These are phyloP conservation scores for Callimorpha dominula DNA, from an alignment of 2,888 invertebrate genomes.

Conservation along the genomic window DNA sequence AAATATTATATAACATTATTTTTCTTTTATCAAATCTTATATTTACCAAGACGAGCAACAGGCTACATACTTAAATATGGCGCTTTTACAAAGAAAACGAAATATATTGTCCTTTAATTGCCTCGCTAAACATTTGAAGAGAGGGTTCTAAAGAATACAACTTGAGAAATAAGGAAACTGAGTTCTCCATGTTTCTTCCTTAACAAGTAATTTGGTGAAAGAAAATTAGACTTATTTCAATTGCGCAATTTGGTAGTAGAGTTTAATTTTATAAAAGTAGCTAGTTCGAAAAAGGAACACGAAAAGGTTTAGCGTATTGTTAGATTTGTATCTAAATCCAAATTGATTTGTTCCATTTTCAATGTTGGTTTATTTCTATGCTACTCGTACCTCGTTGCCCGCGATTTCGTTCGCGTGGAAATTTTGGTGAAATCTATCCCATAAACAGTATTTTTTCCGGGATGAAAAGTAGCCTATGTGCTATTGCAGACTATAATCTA, in stretches of 20 bases:
- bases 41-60: slow-evolving; percentile 4
- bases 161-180: slow-evolving; percentile 33
- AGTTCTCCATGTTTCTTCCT: slow-evolving; percentile 23
- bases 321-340: too few relatives aligned
- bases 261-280: background rate
- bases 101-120: slow-evolving; percentile 52
- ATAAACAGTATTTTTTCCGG: too few relatives aligned
- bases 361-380: background rate
- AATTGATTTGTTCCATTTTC: background rate
- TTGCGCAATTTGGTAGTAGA: background rate
- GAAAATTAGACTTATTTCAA: background rate
- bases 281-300: too few relatives aligned
- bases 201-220: slow-evolving; percentile 25
- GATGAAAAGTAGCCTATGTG: too few relatives aligned
- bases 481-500: too few relatives aligned
- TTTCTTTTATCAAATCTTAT: background rate
- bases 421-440: too few relatives aligned
- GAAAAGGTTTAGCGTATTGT: too few relatives aligned
- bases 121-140: slow-evolving; percentile 38
- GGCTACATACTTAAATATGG: background rate
- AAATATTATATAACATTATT: background rate
- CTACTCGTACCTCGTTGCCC: too few relatives aligned
- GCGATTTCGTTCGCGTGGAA: too few relatives aligned
- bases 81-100: slow-evolving; percentile 29
- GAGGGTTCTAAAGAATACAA: slow-evolving; percentile 34